Evolutionary conservation across 1,140 invertebrate genomes (phyloP), one percentile per base, ranked within the genome.

Genomic region (Zaprionus kolodkinae): DNA sequence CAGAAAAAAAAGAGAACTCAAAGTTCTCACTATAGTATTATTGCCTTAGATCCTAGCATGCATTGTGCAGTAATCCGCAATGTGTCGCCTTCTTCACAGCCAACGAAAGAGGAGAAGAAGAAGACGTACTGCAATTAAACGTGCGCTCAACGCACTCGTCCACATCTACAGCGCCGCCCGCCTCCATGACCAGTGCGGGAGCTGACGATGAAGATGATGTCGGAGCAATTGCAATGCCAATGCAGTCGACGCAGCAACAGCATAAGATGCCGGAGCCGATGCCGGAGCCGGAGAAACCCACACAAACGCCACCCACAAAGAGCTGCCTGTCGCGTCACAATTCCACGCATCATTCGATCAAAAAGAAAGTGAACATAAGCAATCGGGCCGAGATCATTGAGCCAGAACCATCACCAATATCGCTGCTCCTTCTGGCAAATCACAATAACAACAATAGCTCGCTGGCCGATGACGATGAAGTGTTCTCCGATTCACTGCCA

Each of bases 401-500:
- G 72, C 76, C 91, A 52, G 81, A 92, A 13, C 83, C 81, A 13
- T 59, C 82, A 38, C 66, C 74, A 11, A 54, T 59, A 35, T 64
- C 63, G 17, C 43, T 76, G 54, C 63, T 78, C 6, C 25, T 77
- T 33, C 15, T 81, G 54, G 74, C 61, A n/a, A 89, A 68, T 63
- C 84, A 84, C 35, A 89, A 84, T 15, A 78, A 83, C 60, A 82
- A 79, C 70, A 73, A 78, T 21, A 62, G 40, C 11, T 83, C 87
- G 12, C 71, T 92, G 43, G 74, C 50, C 15, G 91, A 89, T 62
- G 93, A 93, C 48, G 93, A 93, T 79, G 93, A 93, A 50, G 93
- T 93, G 13, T 93, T 93, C 77, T 91, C 91, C 40, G 93, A 93
- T 65, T 92, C 89, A 25, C 35, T 92, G 64, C 91, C 91, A n/a